phyloP scores from a whole-genome alignment of 2,888 invertebrate genomes.

The Noctua fimbriata region DNA sequence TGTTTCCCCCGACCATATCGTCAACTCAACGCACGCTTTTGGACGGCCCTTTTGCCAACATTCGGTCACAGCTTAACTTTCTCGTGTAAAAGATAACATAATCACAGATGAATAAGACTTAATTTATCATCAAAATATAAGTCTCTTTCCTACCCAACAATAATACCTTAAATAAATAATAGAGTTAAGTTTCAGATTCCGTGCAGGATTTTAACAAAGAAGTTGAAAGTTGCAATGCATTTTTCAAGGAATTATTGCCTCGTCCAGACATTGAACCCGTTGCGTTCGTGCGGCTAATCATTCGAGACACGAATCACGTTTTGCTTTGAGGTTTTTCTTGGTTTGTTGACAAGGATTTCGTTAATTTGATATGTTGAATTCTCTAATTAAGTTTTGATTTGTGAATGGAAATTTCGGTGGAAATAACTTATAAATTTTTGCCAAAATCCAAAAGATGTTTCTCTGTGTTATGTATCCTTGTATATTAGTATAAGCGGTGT shows the following conservation, averaged over 20 bases:
- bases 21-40: not conserved
- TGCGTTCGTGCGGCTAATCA: conserved; percentile 65
- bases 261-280: conserved; percentile 66
- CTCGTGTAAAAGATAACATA: not conserved
- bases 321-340: conserved; percentile 32
- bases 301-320: conserved; percentile 51
- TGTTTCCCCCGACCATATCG: not conserved
- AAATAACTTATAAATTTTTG: not conserved
- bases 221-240: conserved; percentile 59
- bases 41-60: too few species aligned
- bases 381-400: conserved; percentile 31
- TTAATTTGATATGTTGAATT: conserved; percentile 48
- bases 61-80: not conserved
- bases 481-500: not conserved
- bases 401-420: conserved; percentile 6
- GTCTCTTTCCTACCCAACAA: conserved; percentile 17
- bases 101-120: not conserved
- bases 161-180: conserved; percentile 55
- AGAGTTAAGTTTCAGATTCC: conserved; percentile 52
- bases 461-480: not conserved
- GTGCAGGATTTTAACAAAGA: conserved; percentile 60
- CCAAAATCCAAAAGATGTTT: not conserved
- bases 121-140: conserved; percentile 15
- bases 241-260: conserved; percentile 63
- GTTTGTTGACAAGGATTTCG: conserved; percentile 34